These are phyloP conservation scores for Chaetogeoica ovagalla DNA, from an alignment of 2,888 invertebrate species.

Conservation along the genomic window DNA sequence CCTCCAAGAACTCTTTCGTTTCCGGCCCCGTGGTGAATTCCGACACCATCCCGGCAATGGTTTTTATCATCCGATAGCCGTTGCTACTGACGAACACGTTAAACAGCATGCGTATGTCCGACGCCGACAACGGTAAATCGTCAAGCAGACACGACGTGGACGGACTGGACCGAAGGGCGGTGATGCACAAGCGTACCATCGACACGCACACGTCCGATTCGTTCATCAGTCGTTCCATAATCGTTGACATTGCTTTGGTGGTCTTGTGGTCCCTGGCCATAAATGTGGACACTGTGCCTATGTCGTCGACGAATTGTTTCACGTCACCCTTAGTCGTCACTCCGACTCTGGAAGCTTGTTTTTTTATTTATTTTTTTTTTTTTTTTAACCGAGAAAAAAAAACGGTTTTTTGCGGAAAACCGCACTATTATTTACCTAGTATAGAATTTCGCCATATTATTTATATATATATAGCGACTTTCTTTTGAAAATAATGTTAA, in stretches of 20 bases:
- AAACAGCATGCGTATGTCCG: constrained; percentile 22
- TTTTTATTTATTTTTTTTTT: no score
- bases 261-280: constrained; percentile 5
- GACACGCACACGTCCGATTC: background rate
- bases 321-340: background rate
- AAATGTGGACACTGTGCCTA: constrained; percentile 9
- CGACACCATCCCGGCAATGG: constrained; percentile 6
- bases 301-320: background rate
- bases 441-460: no score
- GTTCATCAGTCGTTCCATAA: background rate
- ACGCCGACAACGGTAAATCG: constrained; percentile 8
- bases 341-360: background rate
- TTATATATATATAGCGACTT: no score
- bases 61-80: constrained; percentile 14
- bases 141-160: constrained; percentile 30
- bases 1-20: constrained; percentile 32
- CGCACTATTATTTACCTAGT: no score
- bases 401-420: background rate
- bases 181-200: constrained; percentile 3
- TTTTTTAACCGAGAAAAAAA: background rate
- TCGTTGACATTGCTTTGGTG: background rate
- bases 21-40: constrained; percentile 31
- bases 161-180: background rate
- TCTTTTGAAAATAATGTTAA: no score
- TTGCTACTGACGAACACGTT: constrained; percentile 39